These are phyloP conservation scores for Synergus japonicus DNA, from an alignment of 2,888 invertebrate species.

Conservation along the genomic window DNA sequence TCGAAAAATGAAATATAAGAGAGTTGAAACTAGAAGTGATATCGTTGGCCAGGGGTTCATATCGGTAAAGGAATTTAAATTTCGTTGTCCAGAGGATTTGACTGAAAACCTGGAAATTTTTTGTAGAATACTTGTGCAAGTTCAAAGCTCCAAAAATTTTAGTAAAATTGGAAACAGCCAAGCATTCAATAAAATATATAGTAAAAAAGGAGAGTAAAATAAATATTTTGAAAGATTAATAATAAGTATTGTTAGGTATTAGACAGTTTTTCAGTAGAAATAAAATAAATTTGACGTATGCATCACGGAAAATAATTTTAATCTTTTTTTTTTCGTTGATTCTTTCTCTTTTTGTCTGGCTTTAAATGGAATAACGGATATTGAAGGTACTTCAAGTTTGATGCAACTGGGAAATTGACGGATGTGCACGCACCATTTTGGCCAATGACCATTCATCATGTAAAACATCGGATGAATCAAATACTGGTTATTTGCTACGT, in stretches of 20 bases:
- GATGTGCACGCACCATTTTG: background rate
- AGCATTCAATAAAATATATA: background rate
- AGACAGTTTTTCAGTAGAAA: background rate
- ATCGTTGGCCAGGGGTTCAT: conserved; percentile 5
- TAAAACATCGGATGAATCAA: background rate
- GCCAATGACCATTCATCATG: background rate
- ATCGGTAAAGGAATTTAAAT: background rate
- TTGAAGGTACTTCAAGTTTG: conserved; percentile 6
- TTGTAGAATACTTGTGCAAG: background rate
- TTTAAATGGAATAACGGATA: background rate
- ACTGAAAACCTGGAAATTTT: background rate
- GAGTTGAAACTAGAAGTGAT: conserved; percentile 15
- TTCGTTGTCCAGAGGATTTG: background rate
- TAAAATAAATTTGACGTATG: background rate
- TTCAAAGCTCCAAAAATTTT: background rate
- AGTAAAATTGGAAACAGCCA: background rate
- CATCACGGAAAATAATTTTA: background rate
- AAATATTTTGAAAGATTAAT: background rate
- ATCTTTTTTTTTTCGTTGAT: background rate
- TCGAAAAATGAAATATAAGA: conserved; percentile 16
- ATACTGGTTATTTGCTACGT: background rate
- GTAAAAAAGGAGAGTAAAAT: background rate
- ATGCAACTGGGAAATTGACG: background rate
- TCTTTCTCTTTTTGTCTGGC: background rate
- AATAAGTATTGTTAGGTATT: background rate